Base-by-base conservation (phyloP, 92 coral and sea anemone species). In the Porites cylindrica region DNA sequence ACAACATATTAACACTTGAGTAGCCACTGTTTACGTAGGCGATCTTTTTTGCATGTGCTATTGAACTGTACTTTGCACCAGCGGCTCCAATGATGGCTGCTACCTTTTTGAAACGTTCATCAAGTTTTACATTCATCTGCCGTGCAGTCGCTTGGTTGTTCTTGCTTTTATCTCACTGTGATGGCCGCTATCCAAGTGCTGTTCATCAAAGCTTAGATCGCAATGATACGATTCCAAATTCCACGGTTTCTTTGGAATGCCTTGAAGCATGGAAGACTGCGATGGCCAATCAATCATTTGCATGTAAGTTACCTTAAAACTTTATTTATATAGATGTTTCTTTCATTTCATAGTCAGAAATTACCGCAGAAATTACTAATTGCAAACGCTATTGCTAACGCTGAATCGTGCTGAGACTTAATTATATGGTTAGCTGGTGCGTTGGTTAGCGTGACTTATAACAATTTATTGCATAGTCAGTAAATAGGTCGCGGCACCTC, bases 171-270 rank as follows among this genome's bases (percentile, higher is more conserved):
- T 72, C 76, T 17, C 19, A 47, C 19, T 72, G 6, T 47, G 76
- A 38, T 16, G 76, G 59, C 17, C 52, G 43, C 11, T 47, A 72
- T 72, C 76, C 76, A 17, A 72, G 76, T 72, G 58, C 76, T 17
- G 76, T 72, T 72, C n/a, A 72, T 47, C 76, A 56, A 19, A 72
- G 58, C 10, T 72, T 72, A 8, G 56, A 72, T 72, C 76, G 32
- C 7, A 72, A 72, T 72, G 76, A 72, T 47, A 72, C 76, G n/a
- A 43, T 47, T 9, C 26, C 58, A 12, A 72, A 72, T 56, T 72
- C 54, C 20, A 72, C 56, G 9, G 16, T 72, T 54, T 72, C 76
- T 17, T 17, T 23, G 18, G 3, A 72, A 19, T 72, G 76, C 11
- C 8, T 16, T 4, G 76, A 19, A 1, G 58, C 76, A 1, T 72